These are phyloP conservation scores for Ridgeia piscesae DNA, from an alignment of 1,140 invertebrate species.

Conservation along the genomic window DNA sequence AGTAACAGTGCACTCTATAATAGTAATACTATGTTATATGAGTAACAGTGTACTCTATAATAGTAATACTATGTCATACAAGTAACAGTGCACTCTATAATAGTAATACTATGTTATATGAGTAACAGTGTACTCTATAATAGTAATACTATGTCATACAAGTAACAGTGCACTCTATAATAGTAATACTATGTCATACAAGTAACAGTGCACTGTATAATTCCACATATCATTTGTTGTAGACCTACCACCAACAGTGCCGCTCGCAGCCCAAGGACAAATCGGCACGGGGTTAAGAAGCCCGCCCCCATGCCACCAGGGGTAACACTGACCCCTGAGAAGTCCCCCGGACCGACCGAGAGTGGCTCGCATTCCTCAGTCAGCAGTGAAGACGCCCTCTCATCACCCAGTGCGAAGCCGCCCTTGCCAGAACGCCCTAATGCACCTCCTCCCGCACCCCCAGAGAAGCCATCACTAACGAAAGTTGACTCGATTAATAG, in stretches of 20 bases:
- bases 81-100: no score
- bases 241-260: not conserved
- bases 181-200: no score
- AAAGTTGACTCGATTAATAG: not conserved
- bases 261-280: not conserved
- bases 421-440: slow-evolving; percentile 10
- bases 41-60: no score
- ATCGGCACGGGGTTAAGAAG: not conserved
- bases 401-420: not conserved
- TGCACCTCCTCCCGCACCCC: slow-evolving; percentile 8
- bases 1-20: no score
- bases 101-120: no score
- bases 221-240: not conserved
- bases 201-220: no score
- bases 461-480: not conserved
- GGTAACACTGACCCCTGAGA: not conserved
- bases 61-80: no score
- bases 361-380: not conserved
- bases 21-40: no score
- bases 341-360: not conserved
- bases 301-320: not conserved
- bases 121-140: no score
- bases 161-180: no score
- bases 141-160: no score
- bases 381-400: not conserved